Base-by-base conservation (phyloP, 2,888 invertebrate species). In the Globia sparganii region DNA sequence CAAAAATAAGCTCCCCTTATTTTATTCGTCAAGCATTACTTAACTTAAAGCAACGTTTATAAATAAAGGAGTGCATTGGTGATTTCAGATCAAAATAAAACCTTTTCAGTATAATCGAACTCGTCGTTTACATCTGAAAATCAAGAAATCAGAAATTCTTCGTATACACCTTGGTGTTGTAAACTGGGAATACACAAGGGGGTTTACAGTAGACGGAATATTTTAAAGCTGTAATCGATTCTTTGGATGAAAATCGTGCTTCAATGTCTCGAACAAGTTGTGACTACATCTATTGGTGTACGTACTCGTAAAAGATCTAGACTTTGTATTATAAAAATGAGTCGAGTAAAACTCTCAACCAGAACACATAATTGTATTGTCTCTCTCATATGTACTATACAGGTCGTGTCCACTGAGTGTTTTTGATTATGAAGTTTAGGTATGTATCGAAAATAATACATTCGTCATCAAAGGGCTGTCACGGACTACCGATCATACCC, bases 381-480 rank as follows among this genome's bases (percentile, higher is more conserved):
- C 5, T 11, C n/a, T 21, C n/a, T n/a, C n/a, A n/a, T 64, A 34
- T 37, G 4, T 15, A 46, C 46, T 49, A 6, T n/a, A 5, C n/a
- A n/a, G 18, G 5, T 40, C n/a, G 13, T 56, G 37, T 18, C n/a
- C 37, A 64, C 18, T 5, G 59, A n/a, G n/a, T 18, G 18, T 65
- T 65, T 58, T 58, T 40, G 21, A 25, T 43, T 15, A 58, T 46
- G n/a, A n/a, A n/a, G 21, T 31, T 62, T n/a, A 25, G 9, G 9
- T 21, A 34, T 28, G 6, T 3, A 65, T 64, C n/a, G 18, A 61
- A 58, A 64, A 37, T 58, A 40, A 43, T 18, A 31, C 46, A 58
- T 77, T 58, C 40, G 28, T 83, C 83, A 58, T 65, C 77, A 83
- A 77, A 77, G 46, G 58, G 6, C 28, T n/a, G 46, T 83, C 49